A percentile compares a stretch with the other conserved stretches of the same genome.
Conservation (phyloP, 2,888 invertebrate genomes). For the Eupithecia vulgata region DNA sequence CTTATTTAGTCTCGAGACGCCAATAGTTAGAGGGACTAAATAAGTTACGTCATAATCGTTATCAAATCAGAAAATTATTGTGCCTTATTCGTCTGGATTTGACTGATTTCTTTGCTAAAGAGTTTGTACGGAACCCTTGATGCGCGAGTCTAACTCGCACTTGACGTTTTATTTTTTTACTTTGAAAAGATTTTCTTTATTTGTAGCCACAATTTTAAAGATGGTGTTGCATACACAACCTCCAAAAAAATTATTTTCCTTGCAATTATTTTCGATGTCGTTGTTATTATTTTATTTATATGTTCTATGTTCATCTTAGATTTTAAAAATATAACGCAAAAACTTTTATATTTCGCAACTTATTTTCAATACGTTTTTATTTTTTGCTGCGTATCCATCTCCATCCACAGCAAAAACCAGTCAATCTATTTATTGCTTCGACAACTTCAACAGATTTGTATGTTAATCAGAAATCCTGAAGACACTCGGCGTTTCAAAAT, state of each 20-base stretch:
- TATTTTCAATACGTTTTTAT: constrained; percentile 9
- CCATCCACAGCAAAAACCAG: not conserved
- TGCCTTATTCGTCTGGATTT: too few species aligned
- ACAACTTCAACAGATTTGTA: not conserved
- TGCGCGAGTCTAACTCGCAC: too few species aligned
- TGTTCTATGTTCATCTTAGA: not conserved
- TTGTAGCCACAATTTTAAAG: not conserved
- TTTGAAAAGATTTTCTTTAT: constrained; percentile 10
- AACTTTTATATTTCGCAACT: not conserved
- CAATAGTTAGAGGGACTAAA: too few species aligned
- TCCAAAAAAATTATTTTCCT: not conserved
- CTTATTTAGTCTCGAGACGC: too few species aligned
- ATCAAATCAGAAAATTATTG: too few species aligned
- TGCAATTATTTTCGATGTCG: not conserved
- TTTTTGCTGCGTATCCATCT: constrained; percentile 5
- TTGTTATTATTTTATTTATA: not conserved
- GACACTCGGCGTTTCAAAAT: constrained; percentile 8
- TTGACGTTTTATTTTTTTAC: too few species aligned
- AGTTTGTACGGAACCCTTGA: too few species aligned
- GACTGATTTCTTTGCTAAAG: too few species aligned
- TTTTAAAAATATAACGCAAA: not conserved
- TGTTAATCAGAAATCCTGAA: constrained; percentile 9
- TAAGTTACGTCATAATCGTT: too few species aligned
- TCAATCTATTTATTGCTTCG: not conserved
- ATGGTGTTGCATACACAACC: not conserved